A percentile compares a stretch with the other conserved stretches of the same genome.
These are phyloP conservation scores for Drosophila cardini DNA, from an alignment of 1,140 invertebrate species.

Conservation along the genomic window DNA sequence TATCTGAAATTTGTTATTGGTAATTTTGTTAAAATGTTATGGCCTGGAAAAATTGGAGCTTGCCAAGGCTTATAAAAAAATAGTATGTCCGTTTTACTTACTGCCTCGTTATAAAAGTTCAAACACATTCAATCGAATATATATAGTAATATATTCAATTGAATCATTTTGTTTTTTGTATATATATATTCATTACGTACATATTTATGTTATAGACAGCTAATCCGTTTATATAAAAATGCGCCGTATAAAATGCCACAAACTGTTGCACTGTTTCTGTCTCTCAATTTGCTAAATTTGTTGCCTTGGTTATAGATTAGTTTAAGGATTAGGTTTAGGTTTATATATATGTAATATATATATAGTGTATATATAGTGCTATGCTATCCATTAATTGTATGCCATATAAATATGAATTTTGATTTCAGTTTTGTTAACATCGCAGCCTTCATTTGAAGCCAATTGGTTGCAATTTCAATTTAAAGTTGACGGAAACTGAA, in stretches of 20 bases:
- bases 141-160: constrained; percentile 2
- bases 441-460: constrained; percentile 79
- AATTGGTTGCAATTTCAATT: constrained; percentile 69
- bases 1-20: constrained; percentile 46
- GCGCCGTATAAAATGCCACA: constrained; percentile 76
- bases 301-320: constrained; percentile 64
- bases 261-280: constrained; percentile 59
- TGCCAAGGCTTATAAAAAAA: constrained; percentile 79
- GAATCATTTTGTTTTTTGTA: background rate
- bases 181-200: constrained; percentile 56
- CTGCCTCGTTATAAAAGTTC: constrained; percentile 78
- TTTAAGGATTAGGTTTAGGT: constrained; percentile 38
- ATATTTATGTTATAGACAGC: constrained; percentile 73
- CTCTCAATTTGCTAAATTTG: constrained; percentile 40
- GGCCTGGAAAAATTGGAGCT: constrained; percentile 75
- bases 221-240: constrained; percentile 76
- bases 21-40: constrained; percentile 77
- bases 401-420: constrained; percentile 77
- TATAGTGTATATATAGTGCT: constrained; percentile 48
- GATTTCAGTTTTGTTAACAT: constrained; percentile 78
- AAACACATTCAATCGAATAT: constrained; percentile 65
- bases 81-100: constrained; percentile 76
- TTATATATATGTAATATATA: constrained; percentile 41
- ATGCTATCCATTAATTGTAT: constrained; percentile 56
- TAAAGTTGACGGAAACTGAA: constrained; percentile 38